Conservation (phyloP, 2,113 vertebrate species). For the Alaudala cheleensis region DNA sequence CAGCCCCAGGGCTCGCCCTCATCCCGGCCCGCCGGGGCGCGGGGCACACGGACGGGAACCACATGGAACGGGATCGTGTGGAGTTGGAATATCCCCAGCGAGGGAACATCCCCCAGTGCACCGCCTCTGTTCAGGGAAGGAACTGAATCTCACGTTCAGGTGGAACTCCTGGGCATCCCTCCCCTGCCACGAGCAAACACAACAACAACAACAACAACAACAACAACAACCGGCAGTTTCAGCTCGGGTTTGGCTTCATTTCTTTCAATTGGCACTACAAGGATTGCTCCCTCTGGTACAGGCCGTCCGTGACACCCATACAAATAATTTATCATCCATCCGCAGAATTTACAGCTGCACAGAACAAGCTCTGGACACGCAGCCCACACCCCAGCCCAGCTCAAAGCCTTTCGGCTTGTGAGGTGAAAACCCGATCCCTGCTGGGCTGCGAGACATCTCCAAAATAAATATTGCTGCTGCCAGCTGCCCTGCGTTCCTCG, state of each 20-base stretch:
- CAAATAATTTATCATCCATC: conserved; percentile 64
- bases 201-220: background rate
- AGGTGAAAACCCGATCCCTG: background rate
- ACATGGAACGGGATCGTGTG: background rate
- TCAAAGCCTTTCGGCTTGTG: background rate
- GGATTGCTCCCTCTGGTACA: background rate
- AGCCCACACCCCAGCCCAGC: background rate
- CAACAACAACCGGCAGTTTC: background rate
- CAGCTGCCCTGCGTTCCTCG: background rate
- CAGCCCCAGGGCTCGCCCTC: background rate
- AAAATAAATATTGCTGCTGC: background rate
- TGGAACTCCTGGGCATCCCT: background rate
- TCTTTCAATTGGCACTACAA: background rate
- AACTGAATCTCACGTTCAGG: background rate
- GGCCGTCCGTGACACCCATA: background rate
- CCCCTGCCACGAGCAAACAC: background rate
- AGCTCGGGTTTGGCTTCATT: rapidly evolving
- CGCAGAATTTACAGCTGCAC: conserved; percentile 41
- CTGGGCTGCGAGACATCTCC: background rate
- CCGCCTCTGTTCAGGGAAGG: no score
- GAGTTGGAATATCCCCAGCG: background rate
- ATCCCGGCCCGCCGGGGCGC: background rate
- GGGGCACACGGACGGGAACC: background rate
- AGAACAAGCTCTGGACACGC: background rate
- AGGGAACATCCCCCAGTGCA: no score